A percentile compares a stretch with the other conserved stretches of the same genome.
These are phyloP conservation scores for Spinibarbus caldwelli DNA, from an alignment of 2,797 vertebrate species.

Conservation along the genomic window DNA sequence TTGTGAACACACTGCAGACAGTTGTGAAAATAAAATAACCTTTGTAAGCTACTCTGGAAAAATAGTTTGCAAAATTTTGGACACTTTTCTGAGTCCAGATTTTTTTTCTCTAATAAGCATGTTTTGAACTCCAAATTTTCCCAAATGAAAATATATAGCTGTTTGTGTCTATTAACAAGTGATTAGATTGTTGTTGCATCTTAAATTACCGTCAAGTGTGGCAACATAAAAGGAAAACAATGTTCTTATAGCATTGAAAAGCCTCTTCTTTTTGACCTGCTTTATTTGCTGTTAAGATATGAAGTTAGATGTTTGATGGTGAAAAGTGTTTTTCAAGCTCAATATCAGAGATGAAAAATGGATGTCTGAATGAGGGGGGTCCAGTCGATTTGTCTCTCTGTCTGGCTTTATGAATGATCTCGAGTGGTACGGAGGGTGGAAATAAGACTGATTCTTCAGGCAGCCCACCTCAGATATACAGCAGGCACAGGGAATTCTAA, in stretches of 20 bases:
- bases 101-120: not conserved
- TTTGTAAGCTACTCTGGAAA: no score
- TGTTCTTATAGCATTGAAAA: not conserved
- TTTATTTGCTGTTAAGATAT: constrained; percentile 5
- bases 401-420: constrained; percentile 23
- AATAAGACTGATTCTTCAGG: constrained; percentile 47
- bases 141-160: not conserved
- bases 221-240: not conserved
- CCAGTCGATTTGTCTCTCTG: constrained; percentile 25
- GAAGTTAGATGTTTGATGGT: no score
- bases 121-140: not conserved
- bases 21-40: not conserved
- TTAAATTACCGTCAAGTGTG: not conserved
- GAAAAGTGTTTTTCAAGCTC: constrained; percentile 21
- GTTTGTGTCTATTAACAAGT: not conserved
- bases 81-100: not conserved
- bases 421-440: constrained; percentile 1
- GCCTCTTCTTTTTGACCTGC: not conserved
- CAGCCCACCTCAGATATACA: constrained; percentile 27
- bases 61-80: not conserved
- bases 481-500: constrained; percentile 39
- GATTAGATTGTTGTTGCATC: not conserved
- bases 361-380: constrained; percentile 14
- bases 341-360: constrained; percentile 21
- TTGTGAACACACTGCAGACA: not conserved